phyloP scores from a whole-genome alignment of 1,140 invertebrate genomes.

The Drosophila persimilis region DNA sequence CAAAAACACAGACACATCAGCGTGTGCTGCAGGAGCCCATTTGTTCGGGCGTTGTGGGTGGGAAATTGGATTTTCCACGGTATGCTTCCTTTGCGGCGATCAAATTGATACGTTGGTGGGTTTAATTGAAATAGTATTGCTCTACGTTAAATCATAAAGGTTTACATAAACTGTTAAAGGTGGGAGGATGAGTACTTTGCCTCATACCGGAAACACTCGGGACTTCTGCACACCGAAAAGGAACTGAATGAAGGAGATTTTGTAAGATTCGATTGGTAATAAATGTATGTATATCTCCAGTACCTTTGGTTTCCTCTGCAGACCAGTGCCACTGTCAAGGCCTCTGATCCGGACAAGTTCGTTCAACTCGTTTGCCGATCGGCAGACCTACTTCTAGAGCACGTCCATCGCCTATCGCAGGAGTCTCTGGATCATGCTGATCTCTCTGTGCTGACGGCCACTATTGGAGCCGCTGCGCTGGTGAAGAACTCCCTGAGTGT shows the following conservation, averaged over 20 bases:
- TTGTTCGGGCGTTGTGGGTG: slow-evolving; percentile 89
- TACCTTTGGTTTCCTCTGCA: slow-evolving; percentile 3
- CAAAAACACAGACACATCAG: slow-evolving; percentile 86
- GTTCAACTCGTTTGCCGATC: slow-evolving; percentile 88
- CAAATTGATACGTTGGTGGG: slow-evolving; percentile 90
- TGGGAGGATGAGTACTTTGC: slow-evolving; percentile 83
- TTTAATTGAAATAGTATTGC: not conserved
- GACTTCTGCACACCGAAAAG: slow-evolving; percentile 80
- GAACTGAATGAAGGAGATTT: slow-evolving; percentile 74
- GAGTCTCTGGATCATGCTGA: slow-evolving; percentile 92
- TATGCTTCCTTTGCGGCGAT: slow-evolving; percentile 91
- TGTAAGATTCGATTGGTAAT: slow-evolving; percentile 34
- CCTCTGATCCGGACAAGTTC: slow-evolving; percentile 89
- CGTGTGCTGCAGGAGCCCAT: slow-evolving; percentile 89
- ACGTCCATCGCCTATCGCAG: slow-evolving; percentile 90
- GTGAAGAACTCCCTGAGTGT: slow-evolving; percentile 90
- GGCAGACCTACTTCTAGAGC: slow-evolving; percentile 87
- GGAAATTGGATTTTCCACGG: slow-evolving; percentile 90
- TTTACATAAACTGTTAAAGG: slow-evolving; percentile 40
- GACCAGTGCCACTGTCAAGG: slow-evolving; percentile 86
- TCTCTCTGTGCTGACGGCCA: slow-evolving; percentile 89
- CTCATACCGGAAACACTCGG: slow-evolving; percentile 84
- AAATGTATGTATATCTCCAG: not conserved
- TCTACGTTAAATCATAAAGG: not conserved
- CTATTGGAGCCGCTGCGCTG: slow-evolving; percentile 90